phyloP scores from a whole-genome alignment of 2,113 vertebrate genomes.

The Xiphias gladius region DNA sequence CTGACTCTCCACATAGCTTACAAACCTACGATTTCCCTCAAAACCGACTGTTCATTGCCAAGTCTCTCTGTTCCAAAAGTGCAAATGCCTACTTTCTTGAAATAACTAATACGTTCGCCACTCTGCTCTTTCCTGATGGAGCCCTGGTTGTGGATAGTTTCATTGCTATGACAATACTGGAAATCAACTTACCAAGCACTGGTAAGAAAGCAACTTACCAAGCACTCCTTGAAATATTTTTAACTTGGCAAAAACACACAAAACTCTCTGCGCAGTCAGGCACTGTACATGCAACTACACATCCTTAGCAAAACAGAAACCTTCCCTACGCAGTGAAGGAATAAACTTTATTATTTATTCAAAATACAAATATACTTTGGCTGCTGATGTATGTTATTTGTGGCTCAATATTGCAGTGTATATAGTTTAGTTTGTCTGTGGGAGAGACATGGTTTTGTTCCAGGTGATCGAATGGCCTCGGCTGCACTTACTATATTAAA shows the following conservation, averaged over 20 bases:
- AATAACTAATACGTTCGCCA: not conserved
- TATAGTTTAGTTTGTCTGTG: not conserved
- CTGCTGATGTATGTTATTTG: not conserved
- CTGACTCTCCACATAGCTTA: slow-evolving; percentile 10
- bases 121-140: not conserved
- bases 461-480: slow-evolving; percentile 27
- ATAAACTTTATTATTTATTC: not conserved
- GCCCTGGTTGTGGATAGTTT: not conserved
- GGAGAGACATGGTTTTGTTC: slow-evolving; percentile 1
- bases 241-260: slow-evolving; percentile 13
- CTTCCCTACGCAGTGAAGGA: not conserved
- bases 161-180: not conserved
- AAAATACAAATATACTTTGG: not conserved
- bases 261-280: not conserved
- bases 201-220: not conserved
- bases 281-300: not conserved
- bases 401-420: not conserved
- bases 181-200: not conserved
- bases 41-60: not conserved
- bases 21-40: slow-evolving; percentile 9
- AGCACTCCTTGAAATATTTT: slow-evolving; percentile 4
- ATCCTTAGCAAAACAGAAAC: not conserved
- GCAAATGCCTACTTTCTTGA: not conserved
- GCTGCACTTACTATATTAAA: slow-evolving; percentile 33
- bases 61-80: not conserved